Evolutionary conservation across 1,140 invertebrate genomes (phyloP).

Genomic region (Sinonovacula constricta): DNA sequence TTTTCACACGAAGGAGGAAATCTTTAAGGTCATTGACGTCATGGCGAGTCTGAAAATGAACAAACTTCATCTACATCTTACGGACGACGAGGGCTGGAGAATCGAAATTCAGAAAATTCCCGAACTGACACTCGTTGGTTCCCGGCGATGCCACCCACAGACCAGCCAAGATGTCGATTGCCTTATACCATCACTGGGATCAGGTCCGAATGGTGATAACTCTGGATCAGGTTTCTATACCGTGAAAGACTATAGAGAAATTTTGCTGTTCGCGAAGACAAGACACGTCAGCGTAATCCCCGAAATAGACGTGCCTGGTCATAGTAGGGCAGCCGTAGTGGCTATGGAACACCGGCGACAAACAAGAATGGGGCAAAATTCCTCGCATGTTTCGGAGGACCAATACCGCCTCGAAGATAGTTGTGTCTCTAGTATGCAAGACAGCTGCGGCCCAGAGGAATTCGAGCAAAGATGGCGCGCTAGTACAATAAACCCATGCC

Average conservation of each 20-base stretch:
- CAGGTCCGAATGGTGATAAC: constrained; percentile 53
- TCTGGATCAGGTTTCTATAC: constrained; percentile 70
- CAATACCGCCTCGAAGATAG: constrained; percentile 57
- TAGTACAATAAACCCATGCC: constrained; percentile 72
- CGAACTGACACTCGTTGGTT: constrained; percentile 72
- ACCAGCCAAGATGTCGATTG: constrained; percentile 56
- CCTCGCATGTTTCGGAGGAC: too few species aligned
- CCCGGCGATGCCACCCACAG: constrained; percentile 65
- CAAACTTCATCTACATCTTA: constrained; percentile 73
- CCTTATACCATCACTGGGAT: constrained; percentile 67
- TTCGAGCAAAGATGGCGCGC: constrained; percentile 57
- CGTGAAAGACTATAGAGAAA: constrained; percentile 64
- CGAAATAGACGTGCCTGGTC: constrained; percentile 74
- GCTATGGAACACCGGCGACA: constrained; percentile 62
- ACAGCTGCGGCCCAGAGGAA: constrained; percentile 64
- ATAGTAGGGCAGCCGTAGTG: constrained; percentile 70
- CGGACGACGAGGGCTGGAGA: constrained; percentile 77
- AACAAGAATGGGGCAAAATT: too few species aligned
- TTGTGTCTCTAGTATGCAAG: constrained; percentile 61
- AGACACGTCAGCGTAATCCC: constrained; percentile 70
- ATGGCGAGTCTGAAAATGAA: constrained; percentile 76
- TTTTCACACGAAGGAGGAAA: constrained; percentile 66
- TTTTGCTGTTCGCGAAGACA: constrained; percentile 63
- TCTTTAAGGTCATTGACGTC: constrained; percentile 66
- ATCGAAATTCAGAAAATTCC: constrained; percentile 69